A percentile compares a stretch with the other conserved stretches of the same genome.
Conservation (phyloP, 2,797 vertebrate species). For the Epinephelus malabaricus region DNA sequence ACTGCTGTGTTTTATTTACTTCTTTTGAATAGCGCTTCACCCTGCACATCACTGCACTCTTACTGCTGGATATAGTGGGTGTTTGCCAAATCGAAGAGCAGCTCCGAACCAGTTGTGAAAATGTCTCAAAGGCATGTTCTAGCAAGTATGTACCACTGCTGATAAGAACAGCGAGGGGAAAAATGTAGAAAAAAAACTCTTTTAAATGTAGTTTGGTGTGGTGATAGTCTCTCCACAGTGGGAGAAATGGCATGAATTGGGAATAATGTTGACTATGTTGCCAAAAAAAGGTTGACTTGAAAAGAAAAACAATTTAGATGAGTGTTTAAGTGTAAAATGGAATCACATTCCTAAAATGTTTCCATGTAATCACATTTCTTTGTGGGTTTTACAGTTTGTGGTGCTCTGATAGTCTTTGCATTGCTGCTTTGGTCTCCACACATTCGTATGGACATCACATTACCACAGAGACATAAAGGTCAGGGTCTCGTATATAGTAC, state of each 20-base stretch:
- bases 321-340: neutral
- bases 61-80: neutral
- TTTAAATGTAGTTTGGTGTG: too few relatives aligned
- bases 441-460: neutral
- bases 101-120: neutral
- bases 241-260: too few relatives aligned
- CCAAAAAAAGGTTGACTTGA: too few relatives aligned
- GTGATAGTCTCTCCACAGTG: too few relatives aligned
- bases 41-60: neutral
- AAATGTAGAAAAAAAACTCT: too few relatives aligned
- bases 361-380: neutral
- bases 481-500: neutral
- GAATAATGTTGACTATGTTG: too few relatives aligned
- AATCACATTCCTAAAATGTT: neutral
- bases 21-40: neutral
- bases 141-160: too few relatives aligned
- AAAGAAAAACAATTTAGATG: neutral
- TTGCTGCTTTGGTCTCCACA: neutral
- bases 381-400: too few relatives aligned
- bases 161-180: too few relatives aligned
- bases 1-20: neutral
- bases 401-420: neutral
- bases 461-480: neutral
- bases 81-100: slow-evolving; percentile 10
- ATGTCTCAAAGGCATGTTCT: neutral